Conservation (phyloP, 2,797 vertebrate species). For the Diglossa cyanea region DNA sequence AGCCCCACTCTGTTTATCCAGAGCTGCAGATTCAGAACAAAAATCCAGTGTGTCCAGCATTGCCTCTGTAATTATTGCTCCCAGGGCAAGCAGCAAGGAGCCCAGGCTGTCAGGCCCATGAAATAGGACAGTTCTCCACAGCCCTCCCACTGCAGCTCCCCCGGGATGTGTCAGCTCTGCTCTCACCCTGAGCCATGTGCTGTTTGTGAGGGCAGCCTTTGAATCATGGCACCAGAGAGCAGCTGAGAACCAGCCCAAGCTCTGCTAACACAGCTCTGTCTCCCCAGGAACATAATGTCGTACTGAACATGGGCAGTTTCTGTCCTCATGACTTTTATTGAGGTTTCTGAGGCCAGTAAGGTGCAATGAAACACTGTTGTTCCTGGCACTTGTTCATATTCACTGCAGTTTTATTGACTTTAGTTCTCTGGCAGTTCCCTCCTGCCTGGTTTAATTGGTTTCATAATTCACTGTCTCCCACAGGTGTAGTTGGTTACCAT, state of each 20-base stretch:
- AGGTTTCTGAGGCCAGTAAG: not conserved
- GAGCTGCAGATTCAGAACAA: not conserved
- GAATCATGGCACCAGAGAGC: not conserved
- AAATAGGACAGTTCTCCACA: not conserved
- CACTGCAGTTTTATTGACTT: not conserved
- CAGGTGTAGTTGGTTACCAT: not conserved
- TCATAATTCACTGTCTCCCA: not conserved
- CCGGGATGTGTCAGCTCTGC: not conserved
- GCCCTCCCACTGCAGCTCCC: not conserved
- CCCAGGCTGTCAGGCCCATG: not conserved
- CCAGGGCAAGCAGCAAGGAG: not conserved
- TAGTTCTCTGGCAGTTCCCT: not conserved
- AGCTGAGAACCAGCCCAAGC: not conserved
- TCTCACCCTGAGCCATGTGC: not conserved
- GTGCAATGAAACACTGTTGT: not conserved
- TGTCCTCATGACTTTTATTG: not conserved
- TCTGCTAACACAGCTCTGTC: not conserved
- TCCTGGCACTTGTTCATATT: not conserved
- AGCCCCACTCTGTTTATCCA: not conserved
- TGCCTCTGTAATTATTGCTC: not conserved
- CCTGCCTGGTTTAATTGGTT: slow-evolving; percentile 28
- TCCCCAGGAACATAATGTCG: not conserved
- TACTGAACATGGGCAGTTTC: not conserved
- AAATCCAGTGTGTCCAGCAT: not conserved
- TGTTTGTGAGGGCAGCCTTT: not conserved